Conservation (phyloP, 1,140 invertebrate species). For the Lordiphosa collinella region DNA sequence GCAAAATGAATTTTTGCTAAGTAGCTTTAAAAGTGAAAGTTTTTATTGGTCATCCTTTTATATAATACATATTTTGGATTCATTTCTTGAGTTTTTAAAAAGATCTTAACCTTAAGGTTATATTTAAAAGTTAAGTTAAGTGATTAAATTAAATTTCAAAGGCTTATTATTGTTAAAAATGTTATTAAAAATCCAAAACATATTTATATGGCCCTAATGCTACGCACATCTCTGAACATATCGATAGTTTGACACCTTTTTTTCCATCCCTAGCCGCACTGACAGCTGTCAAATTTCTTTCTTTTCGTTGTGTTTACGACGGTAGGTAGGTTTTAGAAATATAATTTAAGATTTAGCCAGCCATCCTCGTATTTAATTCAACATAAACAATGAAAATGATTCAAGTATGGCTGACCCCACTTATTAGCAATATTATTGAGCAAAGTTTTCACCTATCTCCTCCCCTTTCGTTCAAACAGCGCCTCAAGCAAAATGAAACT, state of each 20-base stretch:
- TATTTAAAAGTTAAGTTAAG: no score
- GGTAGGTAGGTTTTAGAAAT: slow-evolving; percentile 61
- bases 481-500: slow-evolving; percentile 91
- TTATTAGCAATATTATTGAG: slow-evolving; percentile 19
- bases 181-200: no score
- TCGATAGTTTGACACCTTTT: background rate
- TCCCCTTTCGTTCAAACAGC: slow-evolving; percentile 43
- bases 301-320: slow-evolving; percentile 76
- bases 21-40: no score
- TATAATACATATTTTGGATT: no score
- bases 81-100: no score
- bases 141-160: no score
- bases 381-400: slow-evolving; percentile 32
- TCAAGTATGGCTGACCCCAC: slow-evolving; percentile 4
- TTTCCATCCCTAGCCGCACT: slow-evolving; percentile 29
- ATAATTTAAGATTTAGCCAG: slow-evolving; percentile 46
- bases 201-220: no score
- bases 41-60: no score
- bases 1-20: no score
- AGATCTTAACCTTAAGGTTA: no score
- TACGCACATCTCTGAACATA: background rate
- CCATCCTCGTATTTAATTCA: slow-evolving; percentile 42
- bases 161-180: no score
- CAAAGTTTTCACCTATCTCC: slow-evolving; percentile 5
- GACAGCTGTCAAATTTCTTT: slow-evolving; percentile 73